Evolutionary conservation across 2,888 invertebrate species (phyloP), one percentile per base, ranked within the genome.

Genomic region (Drosophila austrosaltans): DNA sequence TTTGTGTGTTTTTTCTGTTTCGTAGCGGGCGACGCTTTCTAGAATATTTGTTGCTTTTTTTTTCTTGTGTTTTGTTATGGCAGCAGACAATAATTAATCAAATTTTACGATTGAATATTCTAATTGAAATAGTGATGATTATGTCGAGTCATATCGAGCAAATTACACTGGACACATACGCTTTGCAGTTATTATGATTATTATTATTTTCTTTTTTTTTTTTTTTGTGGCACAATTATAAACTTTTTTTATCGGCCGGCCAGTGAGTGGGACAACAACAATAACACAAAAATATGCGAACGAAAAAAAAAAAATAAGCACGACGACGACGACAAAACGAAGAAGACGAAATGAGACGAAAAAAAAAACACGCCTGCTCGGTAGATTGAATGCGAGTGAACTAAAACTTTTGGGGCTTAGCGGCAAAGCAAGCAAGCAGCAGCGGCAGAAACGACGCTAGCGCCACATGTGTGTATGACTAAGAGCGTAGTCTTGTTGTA

Each of bases 361-460:
- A 64, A 88, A 77, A 16, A 81, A 72, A 78, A 89, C 86, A 87
- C 89, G 87, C 76, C 87, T 80, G 89, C 78, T 86, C 87, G 84
- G 84, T 86, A 84, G 89, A 83, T 88, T 79, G 76, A 81, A 87
- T 82, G 80, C 87, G 89, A 87, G 87, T 87, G 77, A 87, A 84
- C 82, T 82, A 84, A 82, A 82, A 76, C 75, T 67, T 39, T 62
- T 53, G 62, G 72, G 62, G 72, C 59, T 59, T 25, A 40, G 56
- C 56, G 56, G 56, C 56, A 36, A 32, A n/a, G 20, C 53, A 72
- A 73, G 57, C 72, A 73, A 73, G 57, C 72, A 73, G 67, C 60
- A 74, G 60, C 66, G 56, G 44, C 82, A 58, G 39, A 56, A 63
- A 53, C 67, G 76, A 63, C 60, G 71, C 59, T 56, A 63, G 65